A percentile compares a stretch with the other conserved stretches of the same genome.
Conservation (phyloP, 2,888 invertebrate species). For the Muschampia plurimacula region DNA sequence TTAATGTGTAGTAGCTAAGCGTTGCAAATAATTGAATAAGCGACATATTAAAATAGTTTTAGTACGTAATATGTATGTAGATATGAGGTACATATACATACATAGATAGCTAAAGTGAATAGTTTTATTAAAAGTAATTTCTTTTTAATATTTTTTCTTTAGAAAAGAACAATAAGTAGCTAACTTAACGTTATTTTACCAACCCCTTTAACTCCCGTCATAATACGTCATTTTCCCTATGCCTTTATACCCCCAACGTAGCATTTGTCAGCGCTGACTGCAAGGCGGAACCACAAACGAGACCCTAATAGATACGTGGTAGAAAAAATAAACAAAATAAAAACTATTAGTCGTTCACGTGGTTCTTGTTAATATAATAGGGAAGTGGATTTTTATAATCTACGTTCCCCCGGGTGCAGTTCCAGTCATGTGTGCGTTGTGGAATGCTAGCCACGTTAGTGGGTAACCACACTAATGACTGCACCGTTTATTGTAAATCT, state of each 20-base stretch:
- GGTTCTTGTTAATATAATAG: slow-evolving; percentile 67
- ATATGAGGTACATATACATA: no score
- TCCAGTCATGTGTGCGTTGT: slow-evolving; percentile 30
- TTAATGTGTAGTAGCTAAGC: no score
- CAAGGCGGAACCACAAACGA: slow-evolving; percentile 62
- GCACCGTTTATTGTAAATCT: slow-evolving; percentile 7
- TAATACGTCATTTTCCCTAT: no score
- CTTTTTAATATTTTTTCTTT: no score
- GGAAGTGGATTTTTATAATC: slow-evolving; percentile 52
- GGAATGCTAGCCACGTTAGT: slow-evolving; percentile 17
- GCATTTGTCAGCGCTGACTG: slow-evolving; percentile 53
- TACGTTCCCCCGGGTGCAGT: slow-evolving; percentile 40
- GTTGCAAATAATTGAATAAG: no score
- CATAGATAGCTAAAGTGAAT: no score
- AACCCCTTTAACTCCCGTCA: no score
- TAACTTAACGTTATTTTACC: no score
- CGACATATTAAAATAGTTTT: no score
- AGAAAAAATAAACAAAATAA: slow-evolving; percentile 50
- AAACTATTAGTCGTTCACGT: slow-evolving; percentile 58
- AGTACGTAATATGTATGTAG: no score
- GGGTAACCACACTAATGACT: not conserved
- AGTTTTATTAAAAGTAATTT: no score
- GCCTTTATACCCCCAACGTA: slow-evolving; percentile 52
- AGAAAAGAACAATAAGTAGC: no score
- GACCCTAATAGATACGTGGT: slow-evolving; percentile 47